phyloP scores from a whole-genome alignment of 2,113 vertebrate species.

The Phrynosoma platyrhinos region DNA sequence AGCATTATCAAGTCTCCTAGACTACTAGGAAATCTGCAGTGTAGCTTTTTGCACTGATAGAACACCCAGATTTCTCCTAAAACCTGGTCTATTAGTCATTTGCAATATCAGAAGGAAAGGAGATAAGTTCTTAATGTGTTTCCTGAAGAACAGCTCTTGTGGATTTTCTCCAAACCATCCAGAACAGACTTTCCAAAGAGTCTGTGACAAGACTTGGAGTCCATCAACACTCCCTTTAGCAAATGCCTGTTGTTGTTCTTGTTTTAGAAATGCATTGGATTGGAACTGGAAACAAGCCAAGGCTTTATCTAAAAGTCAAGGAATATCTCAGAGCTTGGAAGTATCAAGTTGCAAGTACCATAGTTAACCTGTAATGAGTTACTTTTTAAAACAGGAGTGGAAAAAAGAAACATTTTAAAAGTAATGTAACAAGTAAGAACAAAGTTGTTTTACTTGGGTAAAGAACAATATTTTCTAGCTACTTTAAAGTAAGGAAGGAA shows the following conservation, averaged over 20 bases:
- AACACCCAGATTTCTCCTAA: neutral
- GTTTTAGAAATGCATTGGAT: neutral
- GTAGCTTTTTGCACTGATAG: neutral
- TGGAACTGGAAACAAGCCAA: neutral
- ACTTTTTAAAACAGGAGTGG: no score
- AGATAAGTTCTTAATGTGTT: neutral
- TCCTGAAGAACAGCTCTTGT: neutral
- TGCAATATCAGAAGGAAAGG: neutral
- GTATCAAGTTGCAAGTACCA: no score
- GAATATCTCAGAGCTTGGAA: neutral
- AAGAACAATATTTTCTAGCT: no score
- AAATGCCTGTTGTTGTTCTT: neutral
- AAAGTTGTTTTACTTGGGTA: no score
- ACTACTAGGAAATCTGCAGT: neutral
- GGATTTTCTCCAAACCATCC: neutral
- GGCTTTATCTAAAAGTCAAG: neutral
- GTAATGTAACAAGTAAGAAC: no score
- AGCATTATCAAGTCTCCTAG: slow-evolving; percentile 6
- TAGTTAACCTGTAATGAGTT: no score
- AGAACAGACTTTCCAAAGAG: neutral
- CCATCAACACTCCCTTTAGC: neutral
- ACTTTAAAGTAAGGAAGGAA: no score
- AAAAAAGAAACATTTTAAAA: no score
- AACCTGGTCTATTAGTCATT: neutral
- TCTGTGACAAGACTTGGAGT: neutral